These are phyloP conservation scores for Drosophila sp. DNA, from an alignment of 1,140 invertebrate species.

Conservation along the genomic window DNA sequence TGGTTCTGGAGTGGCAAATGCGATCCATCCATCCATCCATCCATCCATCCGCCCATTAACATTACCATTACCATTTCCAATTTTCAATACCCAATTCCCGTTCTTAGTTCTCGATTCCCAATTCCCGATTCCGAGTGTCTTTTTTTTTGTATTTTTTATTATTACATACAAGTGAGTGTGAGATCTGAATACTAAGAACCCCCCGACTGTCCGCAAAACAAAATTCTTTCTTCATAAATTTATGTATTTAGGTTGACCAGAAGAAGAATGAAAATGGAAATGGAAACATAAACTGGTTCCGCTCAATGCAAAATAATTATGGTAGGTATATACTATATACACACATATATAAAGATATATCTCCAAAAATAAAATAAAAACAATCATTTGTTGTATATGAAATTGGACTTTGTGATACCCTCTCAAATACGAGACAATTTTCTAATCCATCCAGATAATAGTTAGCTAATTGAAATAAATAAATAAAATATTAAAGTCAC, in stretches of 20 bases:
- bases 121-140: too few species aligned
- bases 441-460: too few species aligned
- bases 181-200: conserved; percentile 8
- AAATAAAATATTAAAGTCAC: too few species aligned
- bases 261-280: conserved; percentile 42
- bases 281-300: conserved; percentile 47
- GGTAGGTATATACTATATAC: neutral
- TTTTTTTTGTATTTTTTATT: conserved; percentile 31
- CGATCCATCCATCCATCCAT: neutral
- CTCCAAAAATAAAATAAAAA: conserved; percentile 31
- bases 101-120: conserved; percentile 27
- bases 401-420: too few species aligned
- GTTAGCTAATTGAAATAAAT: too few species aligned
- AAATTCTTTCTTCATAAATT: conserved; percentile 53
- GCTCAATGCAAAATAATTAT: conserved; percentile 42
- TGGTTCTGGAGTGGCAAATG: conserved; percentile 55
- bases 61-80: neutral
- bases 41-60: neutral
- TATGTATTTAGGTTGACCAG: conserved; percentile 64
- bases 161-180: conserved; percentile 63
- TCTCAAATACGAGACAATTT: too few species aligned
- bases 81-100: conserved; percentile 6
- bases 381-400: neutral
- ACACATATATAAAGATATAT: neutral
- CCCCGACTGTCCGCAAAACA: conserved; percentile 18